These are phyloP conservation scores for Chionis minor DNA, from an alignment of 2,113 vertebrate species.

Conservation along the genomic window DNA sequence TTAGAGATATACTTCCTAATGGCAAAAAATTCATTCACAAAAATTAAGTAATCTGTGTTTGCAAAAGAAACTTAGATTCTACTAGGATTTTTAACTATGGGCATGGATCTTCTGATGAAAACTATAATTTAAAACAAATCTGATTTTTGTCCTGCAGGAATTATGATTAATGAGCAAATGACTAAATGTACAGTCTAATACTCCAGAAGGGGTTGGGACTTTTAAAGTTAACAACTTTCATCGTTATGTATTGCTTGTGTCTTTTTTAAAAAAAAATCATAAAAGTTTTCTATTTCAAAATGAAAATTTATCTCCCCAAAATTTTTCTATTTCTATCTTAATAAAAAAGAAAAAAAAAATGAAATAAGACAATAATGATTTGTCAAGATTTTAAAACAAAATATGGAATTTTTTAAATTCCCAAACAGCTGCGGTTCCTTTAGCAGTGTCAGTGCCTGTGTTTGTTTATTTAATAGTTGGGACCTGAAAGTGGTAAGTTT, in stretches of 20 bases:
- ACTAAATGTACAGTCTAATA: background rate
- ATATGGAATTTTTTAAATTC: background rate
- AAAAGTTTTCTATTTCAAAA: background rate
- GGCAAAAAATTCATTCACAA: background rate
- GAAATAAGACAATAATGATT: background rate
- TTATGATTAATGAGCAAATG: background rate
- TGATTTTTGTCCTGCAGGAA: background rate
- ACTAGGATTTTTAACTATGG: background rate
- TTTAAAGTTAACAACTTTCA: background rate
- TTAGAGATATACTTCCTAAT: background rate
- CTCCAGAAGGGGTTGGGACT: background rate
- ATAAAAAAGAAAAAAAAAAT: background rate
- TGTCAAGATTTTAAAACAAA: background rate
- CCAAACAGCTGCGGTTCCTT: background rate
- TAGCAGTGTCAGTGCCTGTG: too few relatives aligned
- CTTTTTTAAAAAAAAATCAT: background rate
- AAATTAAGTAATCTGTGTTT: background rate
- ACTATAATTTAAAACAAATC: too few relatives aligned
- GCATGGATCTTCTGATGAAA: background rate
- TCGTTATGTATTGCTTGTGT: background rate
- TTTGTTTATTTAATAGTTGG: too few relatives aligned
- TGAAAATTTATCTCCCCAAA: accelerated
- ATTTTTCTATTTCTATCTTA: background rate
- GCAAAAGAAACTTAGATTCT: background rate
- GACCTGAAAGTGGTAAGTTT: too few relatives aligned